Percentiles rank a stretch among this genome's conserved stretches.
phyloP scores from a whole-genome alignment of 1,140 invertebrate genomes.

The Campoletis sonorensis region DNA sequence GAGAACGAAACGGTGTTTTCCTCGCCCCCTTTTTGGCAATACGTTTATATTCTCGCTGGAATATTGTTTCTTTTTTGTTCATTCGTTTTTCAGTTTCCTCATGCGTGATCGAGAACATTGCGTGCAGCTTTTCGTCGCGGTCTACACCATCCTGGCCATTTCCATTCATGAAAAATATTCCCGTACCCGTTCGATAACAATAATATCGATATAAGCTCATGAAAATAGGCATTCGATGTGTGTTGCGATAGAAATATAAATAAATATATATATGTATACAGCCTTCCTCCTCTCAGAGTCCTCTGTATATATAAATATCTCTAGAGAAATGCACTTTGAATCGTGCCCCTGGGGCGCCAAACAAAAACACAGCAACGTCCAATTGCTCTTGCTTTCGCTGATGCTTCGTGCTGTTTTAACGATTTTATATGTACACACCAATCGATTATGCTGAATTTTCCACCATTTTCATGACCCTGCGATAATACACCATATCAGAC shows the following conservation, averaged over 20 bases:
- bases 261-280: no score
- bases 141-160: constrained; percentile 11
- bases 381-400: constrained; percentile 16
- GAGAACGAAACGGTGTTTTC: not conserved
- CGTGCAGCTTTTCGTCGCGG: constrained; percentile 16
- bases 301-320: not conserved
- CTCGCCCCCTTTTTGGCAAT: not conserved
- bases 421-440: constrained; percentile 35
- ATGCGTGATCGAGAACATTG: constrained; percentile 37
- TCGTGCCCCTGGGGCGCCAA: constrained; percentile 32
- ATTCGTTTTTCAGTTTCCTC: not conserved
- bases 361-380: constrained; percentile 10
- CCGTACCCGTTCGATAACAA: constrained; percentile 20
- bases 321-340: constrained; percentile 41
- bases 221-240: constrained; percentile 25
- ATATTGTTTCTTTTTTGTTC: constrained; percentile 16
- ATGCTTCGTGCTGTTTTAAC: constrained; percentile 36
- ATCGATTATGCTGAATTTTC: constrained; percentile 44
- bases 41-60: constrained; percentile 8
- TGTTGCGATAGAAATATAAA: not conserved
- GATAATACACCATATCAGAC: constrained; percentile 14
- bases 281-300: no score
- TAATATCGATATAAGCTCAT: constrained; percentile 17
- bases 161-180: constrained; percentile 32
- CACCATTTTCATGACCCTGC: constrained; percentile 1